These are phyloP conservation scores for Micronisus gabar DNA, from an alignment of 2,113 vertebrate genomes.

Conservation along the genomic window DNA sequence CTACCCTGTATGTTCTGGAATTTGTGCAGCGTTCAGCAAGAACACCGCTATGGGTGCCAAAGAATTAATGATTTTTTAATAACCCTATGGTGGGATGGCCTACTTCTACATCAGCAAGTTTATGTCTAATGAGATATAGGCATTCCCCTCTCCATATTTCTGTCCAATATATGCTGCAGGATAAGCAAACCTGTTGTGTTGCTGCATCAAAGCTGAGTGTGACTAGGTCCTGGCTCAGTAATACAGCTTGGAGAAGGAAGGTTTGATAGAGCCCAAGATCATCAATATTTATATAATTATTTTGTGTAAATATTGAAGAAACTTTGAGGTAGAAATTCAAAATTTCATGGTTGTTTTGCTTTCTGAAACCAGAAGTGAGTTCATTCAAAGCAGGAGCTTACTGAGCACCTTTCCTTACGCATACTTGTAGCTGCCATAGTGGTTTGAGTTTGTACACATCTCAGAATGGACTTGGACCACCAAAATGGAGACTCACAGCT, in stretches of 20 bases:
- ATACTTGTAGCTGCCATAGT: not conserved
- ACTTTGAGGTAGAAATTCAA: not conserved
- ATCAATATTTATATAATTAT: not conserved
- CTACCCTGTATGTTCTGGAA: not conserved
- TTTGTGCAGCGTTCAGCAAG: not conserved
- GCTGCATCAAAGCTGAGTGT: not conserved
- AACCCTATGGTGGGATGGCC: not conserved
- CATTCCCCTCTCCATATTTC: not conserved
- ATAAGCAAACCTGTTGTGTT: not conserved
- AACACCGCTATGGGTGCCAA: not conserved
- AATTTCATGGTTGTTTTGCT: not conserved
- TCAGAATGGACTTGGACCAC: not conserved
- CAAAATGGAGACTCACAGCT: rapidly evolving
- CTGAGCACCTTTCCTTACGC: not conserved
- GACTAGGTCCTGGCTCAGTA: not conserved
- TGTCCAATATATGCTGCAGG: not conserved
- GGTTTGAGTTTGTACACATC: not conserved
- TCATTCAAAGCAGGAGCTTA: not conserved
- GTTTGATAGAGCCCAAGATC: not conserved
- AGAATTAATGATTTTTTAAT: not conserved
- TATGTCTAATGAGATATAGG: not conserved
- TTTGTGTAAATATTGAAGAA: not conserved
- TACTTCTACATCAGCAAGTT: not conserved
- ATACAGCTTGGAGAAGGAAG: not conserved
- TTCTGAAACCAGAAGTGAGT: not conserved